Percentiles rank a stretch among this genome's conserved stretches.
These are phyloP conservation scores for Perizoma flavofasciatum DNA, from an alignment of 2,888 invertebrate genomes.

Conservation along the genomic window DNA sequence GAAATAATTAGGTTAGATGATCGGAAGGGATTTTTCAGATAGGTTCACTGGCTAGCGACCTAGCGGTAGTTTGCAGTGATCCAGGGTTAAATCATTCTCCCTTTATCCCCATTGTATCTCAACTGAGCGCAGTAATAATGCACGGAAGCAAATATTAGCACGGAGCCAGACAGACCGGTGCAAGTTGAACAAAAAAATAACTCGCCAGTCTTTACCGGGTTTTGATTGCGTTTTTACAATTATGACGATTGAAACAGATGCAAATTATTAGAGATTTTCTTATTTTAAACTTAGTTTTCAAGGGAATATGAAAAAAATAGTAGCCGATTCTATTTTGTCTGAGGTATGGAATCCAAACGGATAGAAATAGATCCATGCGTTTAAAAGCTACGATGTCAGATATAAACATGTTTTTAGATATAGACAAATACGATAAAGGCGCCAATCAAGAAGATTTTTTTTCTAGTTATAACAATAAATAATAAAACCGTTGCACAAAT, in stretches of 20 bases:
- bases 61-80: neutral
- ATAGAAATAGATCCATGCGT: too few species aligned
- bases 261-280: neutral
- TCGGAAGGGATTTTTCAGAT: conserved; percentile 7
- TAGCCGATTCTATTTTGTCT: too few species aligned
- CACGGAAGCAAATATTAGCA: conserved; percentile 77
- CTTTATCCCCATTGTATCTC: conserved; percentile 17
- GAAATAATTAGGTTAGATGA: too few species aligned
- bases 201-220: conserved; percentile 45
- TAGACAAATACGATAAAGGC: too few species aligned
- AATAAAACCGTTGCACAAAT: too few species aligned
- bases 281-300: too few species aligned
- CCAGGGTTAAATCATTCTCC: conserved; percentile 3
- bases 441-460: too few species aligned
- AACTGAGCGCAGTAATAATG: conserved; percentile 73
- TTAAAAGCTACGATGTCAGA: too few species aligned
- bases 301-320: too few species aligned
- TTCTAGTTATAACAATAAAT: too few species aligned
- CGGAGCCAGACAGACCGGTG: conserved; percentile 66
- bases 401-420: too few species aligned
- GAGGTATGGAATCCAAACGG: too few species aligned
- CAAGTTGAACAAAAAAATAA: conserved; percentile 67
- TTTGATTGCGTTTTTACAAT: conserved; percentile 48
- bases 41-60: neutral
- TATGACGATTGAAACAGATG: conserved; percentile 22